Base-by-base conservation (phyloP, 2,888 invertebrate genomes). In the Acrobasis suavella region DNA sequence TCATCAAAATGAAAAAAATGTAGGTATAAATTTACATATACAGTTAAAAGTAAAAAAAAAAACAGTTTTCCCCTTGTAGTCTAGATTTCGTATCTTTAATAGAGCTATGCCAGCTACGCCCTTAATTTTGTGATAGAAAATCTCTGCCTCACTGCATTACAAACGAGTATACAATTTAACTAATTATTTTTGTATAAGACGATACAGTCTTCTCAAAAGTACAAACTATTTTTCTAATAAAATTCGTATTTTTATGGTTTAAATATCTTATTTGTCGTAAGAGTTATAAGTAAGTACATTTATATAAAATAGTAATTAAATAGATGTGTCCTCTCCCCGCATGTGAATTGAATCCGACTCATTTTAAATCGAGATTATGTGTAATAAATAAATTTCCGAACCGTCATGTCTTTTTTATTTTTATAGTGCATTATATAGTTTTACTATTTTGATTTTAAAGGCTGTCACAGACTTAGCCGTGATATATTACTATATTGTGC, bases 291-390 rank as follows among this genome's bases (percentile, higher is more conserved):
- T 54, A 37, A 38, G 54, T 15, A 55, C 55, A 55, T 55, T 39
- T 52, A 52, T 32, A 22, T 32, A 52, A 52, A 52, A 14, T 46
- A 46, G 46, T 46, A 46, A n/a, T n/a, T 46, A 5, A 46, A 46
- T 46, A 14, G 46, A 37, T n/a, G n/a, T 59, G 51, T 60, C 50
- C 38, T 60, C 52, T 62, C 9, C 52, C 56, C 22, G 52, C 58
- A 61, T 60, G 55, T 46, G 37, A 46, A 51, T 16, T 55, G 38
- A 14, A 54, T 58, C 54, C 54, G 60, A 62, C 46, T 52, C 15
- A 50, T 49, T 58, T 69, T 66, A 69, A 70, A 73, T 69, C 67
- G 69, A 67, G 59, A 73, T 66, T 70, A 69, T 69, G 69, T 64
- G 55, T 64, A 67, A 69, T 69, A 66, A 69, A 69, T 65, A 62